Evolutionary conservation across 30 jellyfish, hydroid and myxozoan species (phyloP), one percentile per base, ranked within the genome.

Genomic region (Chrysaora quinquecirrha): DNA sequence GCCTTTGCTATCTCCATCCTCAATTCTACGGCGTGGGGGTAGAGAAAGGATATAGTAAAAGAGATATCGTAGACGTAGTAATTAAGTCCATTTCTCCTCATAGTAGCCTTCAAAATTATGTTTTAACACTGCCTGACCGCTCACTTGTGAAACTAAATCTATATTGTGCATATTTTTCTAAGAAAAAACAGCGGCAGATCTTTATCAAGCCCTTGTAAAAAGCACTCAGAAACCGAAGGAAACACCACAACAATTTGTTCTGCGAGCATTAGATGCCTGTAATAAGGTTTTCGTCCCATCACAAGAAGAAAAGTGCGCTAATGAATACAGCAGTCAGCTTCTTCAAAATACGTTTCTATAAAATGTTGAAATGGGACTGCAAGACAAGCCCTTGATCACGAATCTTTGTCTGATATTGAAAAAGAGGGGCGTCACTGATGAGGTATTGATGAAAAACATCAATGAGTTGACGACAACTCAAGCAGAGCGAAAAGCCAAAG

Each of bases 221-320:
- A 25, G 29, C 10, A 9, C 31, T 11, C 82, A 70, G 22, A 23
- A 32, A 25, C 30, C 67, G 10, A 34, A 70, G n/a, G 82, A 70
- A 34, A 32, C 82, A 18, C 30, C 82, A 10, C 82, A 70, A 22
- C 67, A 70, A n/a, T 70, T 70, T 70, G 11, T 43, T 27, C 14
- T 70, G 71, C 12, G 71, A 21, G 76, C 76, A n/a, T 4, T 64
- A 14, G 76, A 64, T 64, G 76, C 76, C 46, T 9, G 32, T 9
- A 21, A 60, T 9, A 60, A 60, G 23, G 46, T 33, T n/a, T 48
- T 71, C 35, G 32, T 71, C 24, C 72, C 69, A 20, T n/a, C 83
- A 31, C 34, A 33, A 0, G 83, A 71, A 12, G 83, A 71, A 11
- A 30, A n/a, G 10, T 60, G 31, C 1, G 34, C 58, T 43, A 16